Percentiles rank a stretch among this genome's conserved stretches.
Conservation (phyloP, 2,113 vertebrate species). For the Alouatta palliata region DNA sequence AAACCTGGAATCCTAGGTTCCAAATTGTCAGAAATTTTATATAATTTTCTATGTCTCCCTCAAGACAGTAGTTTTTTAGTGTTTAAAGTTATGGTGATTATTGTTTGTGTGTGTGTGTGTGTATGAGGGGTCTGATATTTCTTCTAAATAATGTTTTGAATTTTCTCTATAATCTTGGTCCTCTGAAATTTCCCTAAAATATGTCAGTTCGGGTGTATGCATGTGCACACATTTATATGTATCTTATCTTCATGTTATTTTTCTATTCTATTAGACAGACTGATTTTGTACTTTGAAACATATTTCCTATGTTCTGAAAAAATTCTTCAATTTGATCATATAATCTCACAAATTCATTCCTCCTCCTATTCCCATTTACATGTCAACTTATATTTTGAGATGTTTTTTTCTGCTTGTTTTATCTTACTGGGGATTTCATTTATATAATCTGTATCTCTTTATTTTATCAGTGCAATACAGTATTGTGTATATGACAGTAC, state of each 20-base stretch:
- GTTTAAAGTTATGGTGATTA: background rate
- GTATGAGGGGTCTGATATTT: background rate
- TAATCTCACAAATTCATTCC: background rate
- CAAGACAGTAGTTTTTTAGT: background rate
- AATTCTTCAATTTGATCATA: background rate
- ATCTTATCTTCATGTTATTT: background rate
- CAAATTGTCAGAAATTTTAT: background rate
- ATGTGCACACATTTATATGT: rapidly evolving
- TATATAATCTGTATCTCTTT: background rate
- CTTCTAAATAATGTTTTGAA: background rate
- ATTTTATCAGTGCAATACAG: background rate
- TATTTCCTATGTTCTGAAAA: background rate
- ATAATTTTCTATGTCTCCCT: background rate
- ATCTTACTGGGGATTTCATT: background rate
- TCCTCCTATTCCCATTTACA: background rate
- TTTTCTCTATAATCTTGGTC: background rate
- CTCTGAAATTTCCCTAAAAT: background rate
- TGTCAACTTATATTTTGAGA: background rate
- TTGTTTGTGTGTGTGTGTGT: background rate
- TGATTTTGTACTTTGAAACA: background rate
- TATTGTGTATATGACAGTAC: background rate
- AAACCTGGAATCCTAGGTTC: background rate
- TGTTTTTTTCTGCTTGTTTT: background rate
- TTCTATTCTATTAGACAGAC: background rate
- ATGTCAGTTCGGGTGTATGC: background rate